Evolutionary conservation across 1,140 invertebrate species (phyloP), one percentile per base, ranked within the genome.

Genomic region (Hylaeus anthracinus): DNA sequence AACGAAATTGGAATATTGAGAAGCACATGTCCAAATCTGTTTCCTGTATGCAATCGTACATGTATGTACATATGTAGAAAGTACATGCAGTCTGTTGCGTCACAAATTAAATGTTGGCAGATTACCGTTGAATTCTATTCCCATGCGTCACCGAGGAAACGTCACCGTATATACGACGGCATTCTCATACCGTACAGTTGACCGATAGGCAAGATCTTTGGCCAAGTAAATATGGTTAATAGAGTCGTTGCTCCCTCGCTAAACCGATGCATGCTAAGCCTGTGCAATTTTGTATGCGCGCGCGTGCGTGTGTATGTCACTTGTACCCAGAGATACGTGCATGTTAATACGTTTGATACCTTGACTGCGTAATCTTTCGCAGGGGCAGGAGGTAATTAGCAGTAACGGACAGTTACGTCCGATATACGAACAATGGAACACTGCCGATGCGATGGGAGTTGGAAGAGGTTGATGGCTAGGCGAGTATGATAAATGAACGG

Each of bases 401-500:
- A 88, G 83, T 82, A 89, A 89, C 88, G 88, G 82, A 89, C 88
- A 88, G 88, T 90, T 90, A 89, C 90, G 90, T 90, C 86, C 88
- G 88, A 88, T 89, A 90, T 87, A 88, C 82, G 90, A 90, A 92
- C 92, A 92, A 92, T 92, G 89, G 89, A 90, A 86, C 88, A 85
- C 85, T 82, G 88, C 79, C 88, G 84, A 86, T 87, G 88, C 84
- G 90, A 92, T 90, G 89, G 89, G 86, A 87, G 88, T 87, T 84
- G 88, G 86, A 89, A 88, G 87, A 87, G 86, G 85, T 90, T 88
- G 90, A 92, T 89, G 89, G 91, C 85, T 91, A 91, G 92, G 92
- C 91, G 92, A 93, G 92, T 92, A 92, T 93, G 92, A 93, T 93
- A 91, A 93, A 93, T 93, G 93, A 92, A 91, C 87, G 91, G 84